Conservation (phyloP, 2,113 vertebrate genomes). For the Cnemophilus loriae region DNA sequence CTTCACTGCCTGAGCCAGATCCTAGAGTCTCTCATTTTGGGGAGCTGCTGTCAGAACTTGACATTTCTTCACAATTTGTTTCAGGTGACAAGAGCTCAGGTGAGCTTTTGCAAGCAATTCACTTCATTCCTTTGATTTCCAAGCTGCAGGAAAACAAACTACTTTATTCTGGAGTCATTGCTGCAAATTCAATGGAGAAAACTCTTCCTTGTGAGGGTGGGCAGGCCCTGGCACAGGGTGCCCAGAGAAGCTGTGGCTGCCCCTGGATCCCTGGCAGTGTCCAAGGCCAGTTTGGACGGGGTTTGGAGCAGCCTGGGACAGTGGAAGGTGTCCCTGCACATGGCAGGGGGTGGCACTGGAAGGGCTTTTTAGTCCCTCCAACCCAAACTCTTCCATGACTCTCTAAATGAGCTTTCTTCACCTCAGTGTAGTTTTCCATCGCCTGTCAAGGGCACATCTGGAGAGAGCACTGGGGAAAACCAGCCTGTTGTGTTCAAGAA, state of each 20-base stretch:
- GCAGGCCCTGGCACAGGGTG: neutral
- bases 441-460: neutral
- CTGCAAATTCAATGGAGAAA: neutral
- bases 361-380: accelerated
- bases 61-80: neutral
- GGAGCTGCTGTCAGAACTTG: neutral
- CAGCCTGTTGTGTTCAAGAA: neutral
- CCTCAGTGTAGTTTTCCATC: neutral
- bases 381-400: neutral
- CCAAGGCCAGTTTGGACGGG: neutral
- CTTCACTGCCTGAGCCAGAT: neutral
- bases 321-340: neutral
- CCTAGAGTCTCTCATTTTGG: neutral
- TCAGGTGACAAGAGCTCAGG: neutral
- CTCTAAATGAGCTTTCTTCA: neutral
- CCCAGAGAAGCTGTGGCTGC: neutral
- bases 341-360: neutral
- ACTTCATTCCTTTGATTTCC: neutral
- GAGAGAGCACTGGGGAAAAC: neutral
- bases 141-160: neutral
- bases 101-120: neutral
- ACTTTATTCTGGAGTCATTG: neutral
- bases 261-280: neutral
- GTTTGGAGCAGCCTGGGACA: neutral
- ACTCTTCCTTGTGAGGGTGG: accelerated